Conservation (phyloP, 2,113 vertebrate genomes). For the Indicator maculatus region DNA sequence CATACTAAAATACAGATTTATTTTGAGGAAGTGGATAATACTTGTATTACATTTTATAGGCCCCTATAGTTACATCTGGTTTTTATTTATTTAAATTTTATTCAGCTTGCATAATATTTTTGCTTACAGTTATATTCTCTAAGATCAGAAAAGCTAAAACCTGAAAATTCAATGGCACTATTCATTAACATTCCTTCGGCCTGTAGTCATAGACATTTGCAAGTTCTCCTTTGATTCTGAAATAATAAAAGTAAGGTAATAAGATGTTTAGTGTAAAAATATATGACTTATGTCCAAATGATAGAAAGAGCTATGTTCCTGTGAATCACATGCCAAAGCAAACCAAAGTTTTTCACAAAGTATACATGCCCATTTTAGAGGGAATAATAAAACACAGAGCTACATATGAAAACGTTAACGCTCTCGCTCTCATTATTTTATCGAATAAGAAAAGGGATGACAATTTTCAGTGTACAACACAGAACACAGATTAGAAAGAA, state of each 20-base stretch:
- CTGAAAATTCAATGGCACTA: conserved; percentile 75
- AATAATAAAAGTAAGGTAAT: conserved; percentile 80
- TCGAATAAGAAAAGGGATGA: not conserved
- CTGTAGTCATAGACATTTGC: conserved; percentile 73
- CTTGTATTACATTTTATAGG: conserved; percentile 75
- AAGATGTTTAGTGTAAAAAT: conserved; percentile 82
- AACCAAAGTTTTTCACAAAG: conserved; percentile 63
- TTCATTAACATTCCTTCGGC: conserved; percentile 78
- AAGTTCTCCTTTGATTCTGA: conserved; percentile 78
- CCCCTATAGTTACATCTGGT: conserved; percentile 76
- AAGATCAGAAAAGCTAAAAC: conserved; percentile 73
- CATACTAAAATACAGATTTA: conserved; percentile 75
- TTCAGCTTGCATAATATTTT: conserved; percentile 76
- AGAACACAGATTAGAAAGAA: not conserved
- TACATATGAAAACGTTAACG: conserved; percentile 60
- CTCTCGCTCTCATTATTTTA: conserved; percentile 64
- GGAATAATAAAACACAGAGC: conserved; percentile 70
- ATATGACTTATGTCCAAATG: conserved; percentile 77
- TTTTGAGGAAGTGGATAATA: conserved; percentile 77
- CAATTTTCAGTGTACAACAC: not conserved
- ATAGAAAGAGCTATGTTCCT: conserved; percentile 69
- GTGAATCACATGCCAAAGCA: conserved; percentile 69
- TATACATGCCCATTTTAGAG: conserved; percentile 64
- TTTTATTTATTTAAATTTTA: conserved; percentile 78
- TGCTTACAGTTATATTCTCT: conserved; percentile 73